Base-by-base conservation (phyloP, 2,113 vertebrate species). In the Laterallus jamaicensis region DNA sequence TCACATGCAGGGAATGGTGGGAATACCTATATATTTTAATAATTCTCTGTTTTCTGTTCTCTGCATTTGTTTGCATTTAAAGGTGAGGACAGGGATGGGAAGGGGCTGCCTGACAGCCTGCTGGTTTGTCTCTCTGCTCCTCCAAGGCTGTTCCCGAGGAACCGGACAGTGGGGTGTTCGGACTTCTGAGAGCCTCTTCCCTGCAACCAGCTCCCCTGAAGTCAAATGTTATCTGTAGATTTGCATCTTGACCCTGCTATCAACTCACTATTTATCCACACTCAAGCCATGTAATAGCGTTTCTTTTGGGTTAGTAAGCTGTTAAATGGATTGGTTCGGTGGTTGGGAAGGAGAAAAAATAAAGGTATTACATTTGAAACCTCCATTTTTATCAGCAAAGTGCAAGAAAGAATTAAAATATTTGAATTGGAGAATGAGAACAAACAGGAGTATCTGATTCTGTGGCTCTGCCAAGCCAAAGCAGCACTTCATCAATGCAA, bases 41-140 rank as follows among this genome's bases (percentile, higher is more conserved):
- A 88, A 50, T 83, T 56, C 55, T 85, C 39, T 77, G 32, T 70
- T 75, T 95, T 79, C 63, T 76, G 39, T 88, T 93, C 79, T 74
- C 7, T 2, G 77, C 35, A 76, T 76, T 92, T 88, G 47, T 86
- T 95, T 94, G 58, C 62, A 79, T 94, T 92, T 93, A 90, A 93
- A 78, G 54, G 81, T 19, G 83, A 90, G 54, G 37, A 28, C 3
- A 9, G 59, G 63, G 52, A 4, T 68, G n/a, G 49, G 50, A 83
- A 76, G 44, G 39, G 59, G 56, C 42, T 81, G 42, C 35, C 62
- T 44, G 24, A 77, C 58, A 89, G 39, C 39, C 64, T 40, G 32
- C 62, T 56, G 50, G 26, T 52, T 92, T 39, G 64, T 35, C 54
- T 55, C 44, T 77, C 31, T 50, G 25, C 32, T 81, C 26, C n/a